Conservation (phyloP, 2,797 vertebrate species). For the Siniperca obscura region DNA sequence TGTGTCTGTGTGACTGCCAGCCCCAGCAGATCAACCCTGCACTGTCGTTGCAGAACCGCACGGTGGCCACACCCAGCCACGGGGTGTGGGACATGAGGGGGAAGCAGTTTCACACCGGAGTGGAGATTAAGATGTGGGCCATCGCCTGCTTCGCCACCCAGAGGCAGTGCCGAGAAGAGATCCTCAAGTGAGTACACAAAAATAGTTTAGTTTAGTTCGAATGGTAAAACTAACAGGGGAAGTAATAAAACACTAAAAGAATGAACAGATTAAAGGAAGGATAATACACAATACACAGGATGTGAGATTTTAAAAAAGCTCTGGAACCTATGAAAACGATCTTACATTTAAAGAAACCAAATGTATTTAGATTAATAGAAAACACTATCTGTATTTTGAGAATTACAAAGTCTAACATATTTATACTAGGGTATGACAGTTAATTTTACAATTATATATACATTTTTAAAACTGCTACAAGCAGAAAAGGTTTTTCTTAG, state of each 20-base stretch:
- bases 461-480: background rate
- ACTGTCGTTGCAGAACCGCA: constrained; percentile 90
- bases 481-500: background rate
- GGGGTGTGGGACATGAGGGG: constrained; percentile 99
- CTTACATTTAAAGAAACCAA: background rate
- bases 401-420: too few relatives aligned
- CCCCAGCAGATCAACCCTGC: constrained; percentile 77
- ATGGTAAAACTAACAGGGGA: background rate
- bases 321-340: background rate
- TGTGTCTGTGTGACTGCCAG: constrained; percentile 55
- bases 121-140: constrained; percentile 99
- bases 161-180: constrained; percentile 97
- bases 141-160: constrained; percentile 98
- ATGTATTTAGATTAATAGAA: background rate
- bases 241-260: background rate
- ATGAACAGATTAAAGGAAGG: background rate
- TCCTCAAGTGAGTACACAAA: constrained; percentile 90
- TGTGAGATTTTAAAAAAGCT: background rate
- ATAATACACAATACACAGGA: background rate
- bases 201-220: background rate
- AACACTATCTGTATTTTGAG: too few relatives aligned
- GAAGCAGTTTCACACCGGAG: constrained; percentile 97
- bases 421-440: background rate
- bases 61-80: constrained; percentile 96
- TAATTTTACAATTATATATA: background rate